Evolutionary conservation across 2,113 vertebrate species (phyloP).

Genomic region (Copsychus sechellarum): DNA sequence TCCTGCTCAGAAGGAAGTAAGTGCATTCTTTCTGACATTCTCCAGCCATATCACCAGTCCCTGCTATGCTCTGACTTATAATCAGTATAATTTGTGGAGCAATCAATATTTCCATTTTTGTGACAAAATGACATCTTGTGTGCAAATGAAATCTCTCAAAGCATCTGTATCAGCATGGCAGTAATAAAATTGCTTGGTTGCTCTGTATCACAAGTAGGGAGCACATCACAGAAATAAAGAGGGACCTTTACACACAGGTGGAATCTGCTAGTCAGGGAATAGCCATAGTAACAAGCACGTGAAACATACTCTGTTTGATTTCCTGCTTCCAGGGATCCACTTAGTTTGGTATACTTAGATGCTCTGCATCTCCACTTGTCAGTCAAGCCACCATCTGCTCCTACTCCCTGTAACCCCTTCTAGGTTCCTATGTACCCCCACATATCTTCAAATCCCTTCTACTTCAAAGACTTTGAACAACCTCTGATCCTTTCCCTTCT

Average conservation of each 20-base stretch:
- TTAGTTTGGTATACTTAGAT: not conserved
- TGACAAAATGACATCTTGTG: not conserved
- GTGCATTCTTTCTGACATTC: not conserved
- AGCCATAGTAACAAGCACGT: not conserved
- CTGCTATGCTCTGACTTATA: not conserved
- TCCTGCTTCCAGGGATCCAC: not conserved
- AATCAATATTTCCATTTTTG: not conserved
- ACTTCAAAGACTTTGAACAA: conserved; percentile 12
- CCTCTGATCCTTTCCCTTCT: not conserved
- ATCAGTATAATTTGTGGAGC: not conserved
- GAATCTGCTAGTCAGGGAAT: not conserved
- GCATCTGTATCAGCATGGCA: not conserved
- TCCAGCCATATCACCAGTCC: not conserved
- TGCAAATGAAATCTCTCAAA: not conserved
- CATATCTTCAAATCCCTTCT: not conserved
- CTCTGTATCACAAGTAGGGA: not conserved
- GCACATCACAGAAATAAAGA: not conserved
- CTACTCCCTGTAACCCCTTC: conserved; percentile 3
- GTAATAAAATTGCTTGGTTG: not conserved
- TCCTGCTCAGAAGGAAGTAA: not conserved
- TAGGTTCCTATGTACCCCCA: not conserved
- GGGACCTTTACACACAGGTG: rapidly evolving
- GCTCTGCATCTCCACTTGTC: not conserved
- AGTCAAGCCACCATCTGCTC: conserved; percentile 47
- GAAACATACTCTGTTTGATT: not conserved